Base-by-base conservation (phyloP, 2,797 vertebrate genomes). In the Acipenser oxyrinchus region DNA sequence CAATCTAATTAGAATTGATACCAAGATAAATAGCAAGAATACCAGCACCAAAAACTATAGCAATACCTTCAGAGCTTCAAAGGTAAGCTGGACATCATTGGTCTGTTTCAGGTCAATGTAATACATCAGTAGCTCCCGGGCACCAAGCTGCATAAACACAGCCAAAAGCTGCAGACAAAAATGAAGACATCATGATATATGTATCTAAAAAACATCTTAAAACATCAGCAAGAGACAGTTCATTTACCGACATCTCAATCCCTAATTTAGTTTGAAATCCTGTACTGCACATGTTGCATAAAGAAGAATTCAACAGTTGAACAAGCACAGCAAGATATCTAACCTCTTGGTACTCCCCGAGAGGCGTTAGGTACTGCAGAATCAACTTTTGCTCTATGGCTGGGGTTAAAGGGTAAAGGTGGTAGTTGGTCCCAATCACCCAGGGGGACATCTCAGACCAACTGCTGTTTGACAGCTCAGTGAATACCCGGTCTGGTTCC, bases 371-470 rank as follows among this genome's bases (percentile, higher is more conserved):
- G 80, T 99, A 99, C 71, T 96, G 96, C 68, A 99, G 89, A 79
- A 99, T 98, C 60, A 99, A 91, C 65, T 96, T 92, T 82, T 98
- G 96, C 74, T 99, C 95, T 59, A 98, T 97, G 75, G 93, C 95
- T 1, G 96, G 85, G 69, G 95, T 98, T 81, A 99, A 90, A 63
- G 97, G 97, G 72, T 88, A 94, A 76, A 99, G 91, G 9, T 92
- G 95, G 62, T 98, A 99, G 86, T 94, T 99, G 81, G 95, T 97
- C 70, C 97, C 97, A 74, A 99, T 97, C 74, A 99, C 97, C 96
- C 96, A 99, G 0, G 95, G 94, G 71, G 96, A 98, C 95, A 95
- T 99, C 84, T 98, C 97, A 51, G 96, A 95, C 97, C 97, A 99
- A 89, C 97, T 99, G 88, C 95, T 99, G 79, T 99, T 99, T 75